These are phyloP conservation scores for Drosophila paulistorum DNA, from an alignment of 1,140 invertebrate species.

Conservation along the genomic window DNA sequence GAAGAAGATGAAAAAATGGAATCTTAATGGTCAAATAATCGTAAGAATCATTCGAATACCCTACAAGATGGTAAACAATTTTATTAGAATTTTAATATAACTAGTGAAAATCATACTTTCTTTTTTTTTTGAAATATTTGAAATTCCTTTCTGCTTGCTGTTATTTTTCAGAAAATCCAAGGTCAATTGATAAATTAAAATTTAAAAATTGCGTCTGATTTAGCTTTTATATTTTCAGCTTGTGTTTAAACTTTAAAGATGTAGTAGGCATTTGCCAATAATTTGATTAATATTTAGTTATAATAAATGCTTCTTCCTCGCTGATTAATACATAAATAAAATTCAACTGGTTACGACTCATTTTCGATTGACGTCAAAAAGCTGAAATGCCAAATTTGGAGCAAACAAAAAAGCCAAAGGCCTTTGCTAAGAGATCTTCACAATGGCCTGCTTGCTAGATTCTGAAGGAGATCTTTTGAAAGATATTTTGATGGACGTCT, in stretches of 20 bases:
- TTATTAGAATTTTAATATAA: too few relatives aligned
- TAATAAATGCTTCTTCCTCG: too few relatives aligned
- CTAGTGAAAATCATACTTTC: too few relatives aligned
- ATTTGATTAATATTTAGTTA: too few relatives aligned
- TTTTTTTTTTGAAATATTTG: too few relatives aligned
- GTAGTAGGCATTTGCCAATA: too few relatives aligned
- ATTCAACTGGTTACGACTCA: not conserved
- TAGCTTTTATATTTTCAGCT: too few relatives aligned
- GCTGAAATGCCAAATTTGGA: constrained; percentile 1
- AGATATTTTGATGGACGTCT: not conserved
- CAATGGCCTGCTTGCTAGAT: not conserved
- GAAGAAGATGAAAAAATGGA: constrained; percentile 3
- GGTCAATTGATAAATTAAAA: too few relatives aligned
- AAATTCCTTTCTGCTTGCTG: too few relatives aligned
- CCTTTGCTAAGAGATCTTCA: not conserved
- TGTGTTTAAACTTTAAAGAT: too few relatives aligned
- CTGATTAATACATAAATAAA: not conserved
- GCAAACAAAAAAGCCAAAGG: not conserved
- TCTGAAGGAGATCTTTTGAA: not conserved
- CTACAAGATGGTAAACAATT: constrained; percentile 7
- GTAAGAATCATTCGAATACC: not conserved
- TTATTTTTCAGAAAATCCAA: too few relatives aligned
- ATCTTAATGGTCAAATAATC: not conserved
- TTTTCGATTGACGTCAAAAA: constrained; percentile 3
- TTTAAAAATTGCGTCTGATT: too few relatives aligned